Percentiles rank a stretch among this genome's conserved stretches.
Evolutionary conservation across 1,140 invertebrate species (phyloP).

Genomic region (Episyrphus balteatus): DNA sequence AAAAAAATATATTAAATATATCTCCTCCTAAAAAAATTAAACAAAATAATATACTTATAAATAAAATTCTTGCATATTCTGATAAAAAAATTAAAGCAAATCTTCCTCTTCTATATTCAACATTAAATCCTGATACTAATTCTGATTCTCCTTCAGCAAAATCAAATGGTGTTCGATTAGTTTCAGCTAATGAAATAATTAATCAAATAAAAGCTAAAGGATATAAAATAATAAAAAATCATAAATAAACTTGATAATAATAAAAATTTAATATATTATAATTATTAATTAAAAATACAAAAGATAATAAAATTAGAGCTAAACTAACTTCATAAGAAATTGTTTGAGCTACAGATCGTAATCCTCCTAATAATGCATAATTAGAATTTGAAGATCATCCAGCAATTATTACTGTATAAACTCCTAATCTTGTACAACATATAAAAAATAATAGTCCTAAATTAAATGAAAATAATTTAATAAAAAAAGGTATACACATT

Average conservation of each 20-base stretch:
- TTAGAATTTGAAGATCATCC: slow-evolving; percentile 57
- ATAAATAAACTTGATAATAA: slow-evolving; percentile 36
- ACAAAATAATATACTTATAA: slow-evolving; percentile 47
- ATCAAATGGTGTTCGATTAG: slow-evolving; percentile 67
- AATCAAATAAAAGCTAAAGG: slow-evolving; percentile 45
- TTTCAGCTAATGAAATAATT: slow-evolving; percentile 51
- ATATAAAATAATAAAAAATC: slow-evolving; percentile 39
- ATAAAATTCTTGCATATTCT: slow-evolving; percentile 57
- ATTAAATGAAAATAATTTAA: slow-evolving; percentile 25
- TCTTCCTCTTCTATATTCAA: slow-evolving; percentile 52
- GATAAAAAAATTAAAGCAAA: slow-evolving; percentile 64
- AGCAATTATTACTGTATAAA: slow-evolving; percentile 32
- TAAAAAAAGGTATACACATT: slow-evolving; percentile 39
- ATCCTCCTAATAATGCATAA: slow-evolving; percentile 50
- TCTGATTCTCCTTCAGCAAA: slow-evolving; percentile 63
- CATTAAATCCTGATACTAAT: slow-evolving; percentile 66
- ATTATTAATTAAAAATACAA: too few species aligned
- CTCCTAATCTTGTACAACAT: slow-evolving; percentile 39
- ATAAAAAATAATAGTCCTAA: slow-evolving; percentile 34
- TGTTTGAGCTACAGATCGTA: slow-evolving; percentile 52
- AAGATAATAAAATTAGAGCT: too few species aligned
- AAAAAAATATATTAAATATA: slow-evolving; percentile 38
- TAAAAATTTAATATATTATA: too few species aligned
- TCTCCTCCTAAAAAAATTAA: slow-evolving; percentile 41
- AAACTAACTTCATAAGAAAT: too few species aligned